Conservation (phyloP, 2,888 invertebrate genomes). For the Sinelater perroti region DNA sequence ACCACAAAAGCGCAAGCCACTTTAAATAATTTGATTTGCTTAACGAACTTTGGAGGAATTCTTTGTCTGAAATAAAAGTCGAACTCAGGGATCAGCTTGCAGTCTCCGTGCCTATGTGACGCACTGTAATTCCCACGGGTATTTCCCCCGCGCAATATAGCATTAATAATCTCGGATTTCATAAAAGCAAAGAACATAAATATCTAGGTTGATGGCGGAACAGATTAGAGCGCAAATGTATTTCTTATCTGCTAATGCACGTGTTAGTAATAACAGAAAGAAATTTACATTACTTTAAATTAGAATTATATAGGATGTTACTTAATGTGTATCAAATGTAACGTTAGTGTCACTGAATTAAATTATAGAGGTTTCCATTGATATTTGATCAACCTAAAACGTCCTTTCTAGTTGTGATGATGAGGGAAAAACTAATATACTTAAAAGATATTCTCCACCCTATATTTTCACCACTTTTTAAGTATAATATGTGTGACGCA, state of each 20-base stretch:
- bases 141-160: constrained; percentile 27
- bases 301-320: too few species aligned
- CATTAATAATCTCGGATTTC: constrained; percentile 29
- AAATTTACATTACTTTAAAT: too few species aligned
- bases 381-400: too few species aligned
- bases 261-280: constrained; percentile 13
- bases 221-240: constrained; percentile 17
- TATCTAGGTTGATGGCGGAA: constrained; percentile 5
- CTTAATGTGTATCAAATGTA: too few species aligned
- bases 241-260: constrained; percentile 17
- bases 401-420: too few species aligned
- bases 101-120: constrained; percentile 29
- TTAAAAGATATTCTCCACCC: too few species aligned
- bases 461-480: too few species aligned
- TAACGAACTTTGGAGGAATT: constrained; percentile 8
- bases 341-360: too few species aligned
- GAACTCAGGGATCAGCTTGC: constrained; percentile 28
- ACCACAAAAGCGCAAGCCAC: constrained; percentile 10
- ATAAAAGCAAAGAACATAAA: constrained; percentile 19
- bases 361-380: too few species aligned
- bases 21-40: constrained; percentile 25
- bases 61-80: constrained; percentile 21
- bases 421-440: too few species aligned
- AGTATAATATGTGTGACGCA: too few species aligned
- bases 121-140: constrained; percentile 28